Evolutionary conservation across 92 coral and sea anemone genomes (phyloP), one percentile per base, ranked within the genome.

Genomic region (Siderastrea siderea): DNA sequence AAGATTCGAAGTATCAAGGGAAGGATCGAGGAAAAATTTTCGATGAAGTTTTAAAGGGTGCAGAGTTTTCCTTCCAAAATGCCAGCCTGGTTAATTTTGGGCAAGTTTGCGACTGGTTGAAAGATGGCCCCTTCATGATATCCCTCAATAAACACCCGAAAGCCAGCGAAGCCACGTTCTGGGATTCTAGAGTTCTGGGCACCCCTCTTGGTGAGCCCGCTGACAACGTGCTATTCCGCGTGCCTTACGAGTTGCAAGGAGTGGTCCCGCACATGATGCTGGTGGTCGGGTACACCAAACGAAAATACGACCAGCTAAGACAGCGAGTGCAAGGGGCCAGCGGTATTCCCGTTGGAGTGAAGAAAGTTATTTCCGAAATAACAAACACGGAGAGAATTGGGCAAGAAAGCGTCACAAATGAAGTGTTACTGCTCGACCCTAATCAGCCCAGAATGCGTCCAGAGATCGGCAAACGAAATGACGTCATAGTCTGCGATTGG

Each of bases 101-200:
- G 66, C 66, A 61, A n/a, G 66, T 61, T 61, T 61, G 66, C 16
- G 66, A 61, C 66, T 61, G n/a, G 66, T 61, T 61, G 16, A 61
- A 61, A 61, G 66, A 61, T 4, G 66, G 66, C n/a, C 66, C 66
- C 16, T 61, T 61, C 19, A 61, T 61, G 66, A 61, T 61, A 15
- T 61, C 66, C n/a, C 19, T 61, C 5, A 61, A 15, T n/a, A 61
- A 61, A 19, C 66, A 61, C n/a, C 66, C 66, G 5, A 61, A 61
- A n/a, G 66, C 66, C 5, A 61, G 43, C 19, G 17, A 61, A 61
- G 66, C 66, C n/a, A 61, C 66, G 16, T 61, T 61, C n/a, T 61
- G 66, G 66, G 38, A 61, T 61, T 15, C 66, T 6, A 61, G 66
- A 61, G 66, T 61, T 5, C 19, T 15, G 66, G 66, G 66, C 19